Percentiles rank a stretch among this genome's conserved stretches.
phyloP scores from a whole-genome alignment of 2,113 vertebrate species.

The Cairina moschata region DNA sequence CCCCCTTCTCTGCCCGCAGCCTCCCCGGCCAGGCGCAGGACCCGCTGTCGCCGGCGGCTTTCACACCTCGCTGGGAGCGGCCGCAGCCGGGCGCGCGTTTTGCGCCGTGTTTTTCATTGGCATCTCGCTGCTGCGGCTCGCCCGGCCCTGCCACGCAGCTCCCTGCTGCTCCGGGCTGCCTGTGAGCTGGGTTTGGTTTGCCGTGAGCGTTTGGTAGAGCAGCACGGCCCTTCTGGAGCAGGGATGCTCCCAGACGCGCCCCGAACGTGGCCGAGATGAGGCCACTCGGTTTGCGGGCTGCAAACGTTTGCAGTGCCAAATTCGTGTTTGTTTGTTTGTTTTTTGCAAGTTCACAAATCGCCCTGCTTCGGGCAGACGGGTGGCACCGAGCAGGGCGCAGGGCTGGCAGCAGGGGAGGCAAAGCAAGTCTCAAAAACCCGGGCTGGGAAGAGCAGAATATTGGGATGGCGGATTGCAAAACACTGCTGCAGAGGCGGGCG shows the following conservation, averaged over 20 bases:
- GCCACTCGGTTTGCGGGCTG: background rate
- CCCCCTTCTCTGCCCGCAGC: background rate
- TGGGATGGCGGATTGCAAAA: fast-evolving
- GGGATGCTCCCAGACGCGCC: background rate
- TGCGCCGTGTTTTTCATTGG: fast-evolving
- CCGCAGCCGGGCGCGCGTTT: background rate
- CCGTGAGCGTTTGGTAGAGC: background rate
- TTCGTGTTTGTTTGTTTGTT: no score
- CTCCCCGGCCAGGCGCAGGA: background rate
- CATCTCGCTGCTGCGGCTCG: fast-evolving
- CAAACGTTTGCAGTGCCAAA: no score
- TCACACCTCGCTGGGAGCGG: background rate
- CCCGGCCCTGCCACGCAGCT: background rate
- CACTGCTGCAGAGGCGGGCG: background rate
- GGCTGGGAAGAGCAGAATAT: fast-evolving
- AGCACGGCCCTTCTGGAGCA: background rate
- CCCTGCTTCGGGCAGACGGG: background rate
- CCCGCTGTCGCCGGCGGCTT: background rate
- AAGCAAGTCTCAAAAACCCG: background rate
- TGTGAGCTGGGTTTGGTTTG: background rate
- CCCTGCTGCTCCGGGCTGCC: background rate
- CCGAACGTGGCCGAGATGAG: background rate
- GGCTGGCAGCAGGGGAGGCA: background rate
- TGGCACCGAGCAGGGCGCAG: background rate
- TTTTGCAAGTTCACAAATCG: background rate